These are phyloP conservation scores for Clarias platycephalus DNA, from an alignment of 2,797 vertebrate species.

Conservation along the genomic window DNA sequence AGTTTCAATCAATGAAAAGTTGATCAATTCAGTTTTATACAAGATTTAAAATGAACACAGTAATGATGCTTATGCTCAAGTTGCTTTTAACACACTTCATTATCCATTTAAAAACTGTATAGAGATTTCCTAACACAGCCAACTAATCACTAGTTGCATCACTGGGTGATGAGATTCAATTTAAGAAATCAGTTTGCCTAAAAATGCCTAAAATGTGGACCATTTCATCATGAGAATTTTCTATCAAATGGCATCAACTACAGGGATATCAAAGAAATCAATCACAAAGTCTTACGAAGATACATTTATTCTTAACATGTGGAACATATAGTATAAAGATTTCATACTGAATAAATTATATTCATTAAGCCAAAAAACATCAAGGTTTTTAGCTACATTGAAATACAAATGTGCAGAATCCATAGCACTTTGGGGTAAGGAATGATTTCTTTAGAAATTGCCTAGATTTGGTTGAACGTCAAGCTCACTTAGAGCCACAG, in stretches of 20 bases:
- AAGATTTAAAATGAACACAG: background rate
- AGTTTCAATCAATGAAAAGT: background rate
- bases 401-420: conserved; percentile 99
- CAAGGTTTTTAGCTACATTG: conserved; percentile 99
- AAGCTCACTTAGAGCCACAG: conserved; percentile 89
- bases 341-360: conserved; percentile 99
- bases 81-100: background rate
- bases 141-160: background rate
- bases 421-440: conserved; percentile 84
- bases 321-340: conserved; percentile 99
- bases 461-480: conserved; percentile 71
- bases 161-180: background rate
- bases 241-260: background rate
- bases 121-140: background rate
- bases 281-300: conserved; percentile 99
- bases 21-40: background rate
- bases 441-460: conserved; percentile 86
- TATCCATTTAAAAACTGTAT: background rate
- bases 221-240: background rate
- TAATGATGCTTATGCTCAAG: background rate
- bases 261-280: conserved; percentile 72
- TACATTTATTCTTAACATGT: conserved; percentile 99
- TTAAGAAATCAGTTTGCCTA: too few species aligned
- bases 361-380: conserved; percentile 99
- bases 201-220: background rate